Percentiles rank a stretch among this genome's conserved stretches.
These are phyloP conservation scores for Rhaphigaster nebulosa DNA, from an alignment of 2,888 invertebrate species.

Conservation along the genomic window DNA sequence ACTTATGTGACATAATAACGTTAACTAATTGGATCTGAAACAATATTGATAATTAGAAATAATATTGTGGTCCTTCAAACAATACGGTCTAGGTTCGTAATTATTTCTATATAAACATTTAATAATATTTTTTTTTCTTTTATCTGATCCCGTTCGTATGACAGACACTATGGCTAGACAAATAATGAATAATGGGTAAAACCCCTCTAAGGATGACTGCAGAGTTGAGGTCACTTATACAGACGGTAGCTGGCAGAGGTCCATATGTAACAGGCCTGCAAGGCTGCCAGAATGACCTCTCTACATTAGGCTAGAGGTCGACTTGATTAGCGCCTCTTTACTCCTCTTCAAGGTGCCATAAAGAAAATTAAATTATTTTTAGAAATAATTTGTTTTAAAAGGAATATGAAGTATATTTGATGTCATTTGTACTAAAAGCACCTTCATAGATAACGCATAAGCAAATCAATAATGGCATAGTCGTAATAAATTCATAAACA, in stretches of 20 bases:
- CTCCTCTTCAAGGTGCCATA: background rate
- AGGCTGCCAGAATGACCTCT: background rate
- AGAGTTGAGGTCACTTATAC: conserved; percentile 14
- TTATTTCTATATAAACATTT: too few relatives aligned
- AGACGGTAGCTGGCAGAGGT: background rate
- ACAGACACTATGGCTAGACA: background rate
- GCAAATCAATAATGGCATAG: too few relatives aligned
- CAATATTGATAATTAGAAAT: too few relatives aligned
- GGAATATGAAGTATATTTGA: too few relatives aligned
- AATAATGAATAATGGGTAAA: background rate
- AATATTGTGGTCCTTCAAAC: too few relatives aligned
- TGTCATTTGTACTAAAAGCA: too few relatives aligned
- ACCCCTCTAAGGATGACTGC: background rate
- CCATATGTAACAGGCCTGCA: conserved; percentile 36
- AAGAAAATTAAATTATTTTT: background rate
- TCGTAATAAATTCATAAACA: too few relatives aligned
- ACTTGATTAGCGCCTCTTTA: background rate
- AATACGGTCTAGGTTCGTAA: too few relatives aligned
- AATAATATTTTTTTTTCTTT: background rate
- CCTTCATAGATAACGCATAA: too few relatives aligned
- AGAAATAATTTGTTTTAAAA: too few relatives aligned
- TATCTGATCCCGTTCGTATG: background rate
- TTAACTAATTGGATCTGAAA: too few relatives aligned
- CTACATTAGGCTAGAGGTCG: background rate
- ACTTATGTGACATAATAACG: too few relatives aligned